Conservation (phyloP, 2,113 vertebrate species). For the Macquaria australasica region DNA sequence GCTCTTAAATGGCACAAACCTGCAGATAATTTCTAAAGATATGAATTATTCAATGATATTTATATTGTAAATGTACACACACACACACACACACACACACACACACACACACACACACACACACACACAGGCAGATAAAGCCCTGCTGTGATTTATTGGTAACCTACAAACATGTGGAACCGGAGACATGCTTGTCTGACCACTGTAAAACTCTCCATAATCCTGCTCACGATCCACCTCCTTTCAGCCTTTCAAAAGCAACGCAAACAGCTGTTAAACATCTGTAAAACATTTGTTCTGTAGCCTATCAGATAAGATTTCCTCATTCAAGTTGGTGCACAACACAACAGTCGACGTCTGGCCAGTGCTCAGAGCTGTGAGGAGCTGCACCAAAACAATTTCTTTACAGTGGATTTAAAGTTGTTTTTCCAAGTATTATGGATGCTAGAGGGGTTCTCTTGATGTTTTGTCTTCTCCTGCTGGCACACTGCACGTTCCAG, state of each 20-base stretch:
- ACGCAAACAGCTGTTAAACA: constrained; percentile 63
- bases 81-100: neutral
- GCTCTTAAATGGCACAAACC: neutral
- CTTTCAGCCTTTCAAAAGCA: constrained; percentile 18
- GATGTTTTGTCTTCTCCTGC: constrained; percentile 84
- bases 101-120: neutral
- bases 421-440: constrained; percentile 78
- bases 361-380: constrained; percentile 35
- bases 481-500: constrained; percentile 78
- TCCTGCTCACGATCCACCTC: constrained; percentile 29
- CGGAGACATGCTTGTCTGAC: constrained; percentile 31
- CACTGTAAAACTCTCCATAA: neutral
- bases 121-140: neutral
- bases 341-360: constrained; percentile 44
- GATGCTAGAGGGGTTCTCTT: constrained; percentile 75
- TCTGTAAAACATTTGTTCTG: constrained; percentile 78
- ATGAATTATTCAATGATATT: neutral
- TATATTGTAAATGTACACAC: neutral
- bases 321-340: constrained; percentile 36
- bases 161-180: constrained; percentile 44
- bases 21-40: neutral
- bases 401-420: constrained; percentile 21
- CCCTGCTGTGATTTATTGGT: neutral
- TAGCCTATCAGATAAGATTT: constrained; percentile 57
- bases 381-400: constrained; percentile 37